phyloP scores from a whole-genome alignment of 1,140 invertebrate genomes.

The Babylonia areolata region DNA sequence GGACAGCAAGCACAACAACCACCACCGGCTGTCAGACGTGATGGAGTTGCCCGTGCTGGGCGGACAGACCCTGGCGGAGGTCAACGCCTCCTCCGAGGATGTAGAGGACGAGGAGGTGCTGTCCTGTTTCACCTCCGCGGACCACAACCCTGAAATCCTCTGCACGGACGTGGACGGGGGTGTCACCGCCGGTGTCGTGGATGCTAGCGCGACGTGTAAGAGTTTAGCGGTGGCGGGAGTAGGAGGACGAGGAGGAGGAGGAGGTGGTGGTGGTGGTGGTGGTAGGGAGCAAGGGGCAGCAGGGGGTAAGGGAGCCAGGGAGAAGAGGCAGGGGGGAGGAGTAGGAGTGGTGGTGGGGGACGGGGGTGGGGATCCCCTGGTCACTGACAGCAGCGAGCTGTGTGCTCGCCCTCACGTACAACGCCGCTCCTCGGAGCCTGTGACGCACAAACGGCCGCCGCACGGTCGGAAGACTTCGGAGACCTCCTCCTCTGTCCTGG shows the following conservation, averaged over 20 bases:
- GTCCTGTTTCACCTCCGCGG: not conserved
- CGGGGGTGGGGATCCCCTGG: not conserved
- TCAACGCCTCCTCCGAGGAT: not conserved
- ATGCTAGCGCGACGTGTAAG: not conserved
- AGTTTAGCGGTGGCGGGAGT: not conserved
- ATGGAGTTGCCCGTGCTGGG: not conserved
- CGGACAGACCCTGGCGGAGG: slow-evolving; percentile 13
- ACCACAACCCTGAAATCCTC: not conserved
- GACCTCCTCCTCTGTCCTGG: not conserved
- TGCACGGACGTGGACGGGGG: not conserved
- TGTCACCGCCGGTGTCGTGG: not conserved
- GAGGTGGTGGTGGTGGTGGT: not conserved
- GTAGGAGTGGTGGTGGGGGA: too few relatives aligned
- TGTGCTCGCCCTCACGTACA: not conserved
- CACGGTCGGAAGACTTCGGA: not conserved
- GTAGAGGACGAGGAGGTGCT: not conserved
- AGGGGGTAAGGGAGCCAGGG: not conserved
- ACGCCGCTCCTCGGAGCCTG: not conserved
- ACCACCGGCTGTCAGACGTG: not conserved
- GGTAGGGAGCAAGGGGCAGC: not conserved
- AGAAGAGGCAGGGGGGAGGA: not conserved
- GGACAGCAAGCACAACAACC: not conserved
- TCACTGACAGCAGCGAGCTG: not conserved
- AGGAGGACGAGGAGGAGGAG: not conserved
- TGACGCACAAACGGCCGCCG: not conserved